Evolutionary conservation across 2,888 invertebrate species (phyloP).

Genomic region (Caenorhabditis angaria): DNA sequence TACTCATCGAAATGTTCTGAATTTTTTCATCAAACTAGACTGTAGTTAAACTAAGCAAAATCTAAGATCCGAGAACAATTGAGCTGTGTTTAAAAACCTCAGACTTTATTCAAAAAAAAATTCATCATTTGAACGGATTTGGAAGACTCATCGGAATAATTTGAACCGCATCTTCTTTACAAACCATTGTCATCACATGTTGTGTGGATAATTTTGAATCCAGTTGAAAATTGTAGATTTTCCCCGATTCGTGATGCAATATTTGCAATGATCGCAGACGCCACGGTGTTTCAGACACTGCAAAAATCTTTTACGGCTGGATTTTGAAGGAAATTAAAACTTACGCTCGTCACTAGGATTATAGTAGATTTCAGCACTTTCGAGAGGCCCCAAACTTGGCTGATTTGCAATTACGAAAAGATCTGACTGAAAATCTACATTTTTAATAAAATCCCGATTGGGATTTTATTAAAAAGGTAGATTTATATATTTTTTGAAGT

Average conservation of each 20-base stretch:
- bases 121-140: constrained; percentile 21
- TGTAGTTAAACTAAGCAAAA: too few species aligned
- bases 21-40: too few species aligned
- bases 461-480: background rate
- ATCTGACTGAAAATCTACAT: constrained; percentile 20
- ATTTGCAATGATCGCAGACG: constrained; percentile 11
- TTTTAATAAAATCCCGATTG: background rate
- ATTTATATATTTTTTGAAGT: too few species aligned
- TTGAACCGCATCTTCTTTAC: constrained; percentile 23
- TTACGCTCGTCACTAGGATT: constrained; percentile 13
- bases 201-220: constrained; percentile 21
- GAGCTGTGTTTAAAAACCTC: too few species aligned
- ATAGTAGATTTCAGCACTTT: constrained; percentile 17
- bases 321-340: too few species aligned
- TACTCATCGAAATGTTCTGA: too few species aligned
- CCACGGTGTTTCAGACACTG: constrained; percentile 23
- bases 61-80: too few species aligned
- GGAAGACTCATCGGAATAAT: constrained; percentile 12
- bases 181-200: constrained; percentile 3
- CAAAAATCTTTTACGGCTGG: background rate
- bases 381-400: constrained; percentile 26
- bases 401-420: constrained; percentile 40
- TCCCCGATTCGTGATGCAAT: constrained; percentile 32
- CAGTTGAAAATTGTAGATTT: constrained; percentile 23
- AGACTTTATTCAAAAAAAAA: too few species aligned